Conservation (phyloP, 2,888 invertebrate genomes). For the Papilio gigon region DNA sequence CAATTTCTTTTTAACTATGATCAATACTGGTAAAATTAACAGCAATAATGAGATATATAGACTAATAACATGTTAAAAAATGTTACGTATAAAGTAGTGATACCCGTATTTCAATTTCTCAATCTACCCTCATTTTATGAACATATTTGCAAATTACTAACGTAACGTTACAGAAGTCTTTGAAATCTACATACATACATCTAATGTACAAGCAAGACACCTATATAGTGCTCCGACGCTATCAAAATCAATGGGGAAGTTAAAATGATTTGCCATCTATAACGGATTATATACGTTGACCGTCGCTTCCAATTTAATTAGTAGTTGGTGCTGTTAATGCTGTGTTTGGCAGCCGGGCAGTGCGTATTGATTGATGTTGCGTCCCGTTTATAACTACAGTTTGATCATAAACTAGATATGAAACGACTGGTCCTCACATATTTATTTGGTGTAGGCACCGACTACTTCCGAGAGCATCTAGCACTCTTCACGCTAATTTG, state of each 20-base stretch:
- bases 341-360: slow-evolving; percentile 29
- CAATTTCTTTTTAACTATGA: not conserved
- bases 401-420: too few species aligned
- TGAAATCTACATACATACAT: not conserved
- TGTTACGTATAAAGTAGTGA: too few species aligned
- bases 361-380: slow-evolving; percentile 26
- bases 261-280: slow-evolving; percentile 36
- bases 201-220: not conserved
- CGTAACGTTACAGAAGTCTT: not conserved
- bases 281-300: slow-evolving; percentile 24
- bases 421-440: too few species aligned
- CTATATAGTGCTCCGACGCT: slow-evolving; percentile 20
- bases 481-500: too few species aligned
- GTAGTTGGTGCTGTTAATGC: slow-evolving; percentile 23
- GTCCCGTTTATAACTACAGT: not conserved
- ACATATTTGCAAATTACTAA: not conserved
- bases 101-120: too few species aligned
- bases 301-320: slow-evolving; percentile 36
- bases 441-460: too few species aligned
- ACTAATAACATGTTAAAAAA: too few species aligned
- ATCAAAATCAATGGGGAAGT: slow-evolving; percentile 37
- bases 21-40: too few species aligned
- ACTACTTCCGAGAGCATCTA: too few species aligned
- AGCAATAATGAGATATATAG: too few species aligned
- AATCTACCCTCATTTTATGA: too few species aligned